Conservation (phyloP, 2,888 invertebrate species). For the Eremobia ochroleuca region DNA sequence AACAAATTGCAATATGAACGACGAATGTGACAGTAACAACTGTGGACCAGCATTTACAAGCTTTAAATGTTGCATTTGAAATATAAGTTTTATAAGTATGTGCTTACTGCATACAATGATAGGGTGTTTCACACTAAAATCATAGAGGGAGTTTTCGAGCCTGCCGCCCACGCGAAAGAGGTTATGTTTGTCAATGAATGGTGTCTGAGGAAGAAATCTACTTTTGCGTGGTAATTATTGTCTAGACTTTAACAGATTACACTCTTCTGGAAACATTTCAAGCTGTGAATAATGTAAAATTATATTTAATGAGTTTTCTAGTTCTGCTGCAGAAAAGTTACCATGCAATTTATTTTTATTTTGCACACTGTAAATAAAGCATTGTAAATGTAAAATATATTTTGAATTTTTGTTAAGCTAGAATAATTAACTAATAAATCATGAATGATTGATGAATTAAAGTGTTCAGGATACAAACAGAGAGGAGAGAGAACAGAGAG, state of each 20-base stretch:
- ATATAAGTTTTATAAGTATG: too few species aligned
- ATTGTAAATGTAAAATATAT: not conserved
- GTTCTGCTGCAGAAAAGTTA: not conserved
- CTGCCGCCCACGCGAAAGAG: not conserved
- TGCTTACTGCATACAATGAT: too few species aligned
- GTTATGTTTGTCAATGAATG: not conserved
- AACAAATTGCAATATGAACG: too few species aligned
- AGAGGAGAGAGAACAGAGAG: too few species aligned
- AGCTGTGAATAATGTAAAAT: not conserved
- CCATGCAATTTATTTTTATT: not conserved
- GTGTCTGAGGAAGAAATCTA: not conserved
- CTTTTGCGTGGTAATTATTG: not conserved
- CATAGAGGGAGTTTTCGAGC: too few species aligned
- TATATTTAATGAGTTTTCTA: not conserved
- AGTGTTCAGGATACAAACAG: too few species aligned
- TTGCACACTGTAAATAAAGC: not conserved
- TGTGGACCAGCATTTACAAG: too few species aligned
- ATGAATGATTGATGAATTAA: slow-evolving; percentile 1
- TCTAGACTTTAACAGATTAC: not conserved
- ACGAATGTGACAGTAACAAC: too few species aligned
- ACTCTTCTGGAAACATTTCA: not conserved
- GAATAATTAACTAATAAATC: not conserved
- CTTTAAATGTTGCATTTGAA: too few species aligned
- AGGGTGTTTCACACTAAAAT: too few species aligned
- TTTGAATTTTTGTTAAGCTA: not conserved